Evolutionary conservation across 2,113 vertebrate genomes (phyloP).

Genomic region (Bungarus multicinctus): DNA sequence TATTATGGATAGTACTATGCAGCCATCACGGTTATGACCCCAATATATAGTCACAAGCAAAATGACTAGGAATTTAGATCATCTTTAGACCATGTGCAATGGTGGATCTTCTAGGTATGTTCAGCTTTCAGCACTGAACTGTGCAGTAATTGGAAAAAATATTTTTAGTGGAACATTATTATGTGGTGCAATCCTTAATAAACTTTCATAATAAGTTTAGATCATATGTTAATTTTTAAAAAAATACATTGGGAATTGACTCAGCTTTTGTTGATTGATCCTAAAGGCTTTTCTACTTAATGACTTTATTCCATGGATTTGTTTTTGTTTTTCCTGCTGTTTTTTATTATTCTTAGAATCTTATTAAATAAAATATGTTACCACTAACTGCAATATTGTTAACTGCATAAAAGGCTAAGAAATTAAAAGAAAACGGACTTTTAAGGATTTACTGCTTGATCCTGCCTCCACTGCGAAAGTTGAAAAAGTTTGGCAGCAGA

Average conservation of each 20-base stretch:
- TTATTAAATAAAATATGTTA: background rate
- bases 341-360: background rate
- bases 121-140: background rate
- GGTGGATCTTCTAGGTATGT: background rate
- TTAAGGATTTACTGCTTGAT: background rate
- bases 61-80: background rate
- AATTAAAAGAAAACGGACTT: background rate
- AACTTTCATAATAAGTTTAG: background rate
- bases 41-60: background rate
- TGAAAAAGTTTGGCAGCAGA: background rate
- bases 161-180: background rate
- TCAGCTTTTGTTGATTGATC: background rate
- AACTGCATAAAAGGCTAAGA: background rate
- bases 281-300: background rate
- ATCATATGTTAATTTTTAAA: background rate
- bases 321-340: background rate
- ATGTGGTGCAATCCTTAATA: background rate
- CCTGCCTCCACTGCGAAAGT: background rate
- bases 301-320: background rate
- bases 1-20: background rate
- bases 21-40: background rate
- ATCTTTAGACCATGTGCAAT: background rate
- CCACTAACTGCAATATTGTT: background rate
- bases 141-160: background rate
- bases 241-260: background rate